A percentile compares a stretch with the other conserved stretches of the same genome.
Evolutionary conservation across 2,888 invertebrate genomes (phyloP).

Genomic region (Tenthredo notha): DNA sequence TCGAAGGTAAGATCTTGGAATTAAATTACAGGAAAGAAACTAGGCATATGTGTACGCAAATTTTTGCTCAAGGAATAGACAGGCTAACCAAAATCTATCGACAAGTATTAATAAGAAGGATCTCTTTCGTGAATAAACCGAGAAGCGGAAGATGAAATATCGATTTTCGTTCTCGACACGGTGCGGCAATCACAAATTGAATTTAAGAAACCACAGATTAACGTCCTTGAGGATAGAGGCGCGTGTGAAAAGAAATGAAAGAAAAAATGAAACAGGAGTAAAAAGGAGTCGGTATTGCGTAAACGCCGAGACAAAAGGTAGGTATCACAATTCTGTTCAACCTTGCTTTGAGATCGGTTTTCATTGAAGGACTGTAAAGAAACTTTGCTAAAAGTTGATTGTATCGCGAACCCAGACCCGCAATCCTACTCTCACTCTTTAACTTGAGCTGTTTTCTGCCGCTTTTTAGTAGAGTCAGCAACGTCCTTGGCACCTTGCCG

Average conservation of each 20-base stretch:
- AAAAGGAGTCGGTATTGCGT: constrained; percentile 12
- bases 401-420: background rate
- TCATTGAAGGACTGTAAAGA: constrained; percentile 44
- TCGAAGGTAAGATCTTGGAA: background rate
- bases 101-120: background rate
- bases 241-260: background rate
- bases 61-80: background rate
- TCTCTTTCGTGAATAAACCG: background rate
- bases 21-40: background rate
- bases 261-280: background rate
- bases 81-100: background rate
- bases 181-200: constrained; percentile 15
- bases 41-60: background rate
- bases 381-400: constrained; percentile 42
- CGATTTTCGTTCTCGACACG: background rate
- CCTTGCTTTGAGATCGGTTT: constrained; percentile 49
- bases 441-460: constrained; percentile 15
- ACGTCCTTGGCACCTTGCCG: constrained; percentile 61
- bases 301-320: constrained; percentile 23
- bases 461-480: constrained; percentile 36
- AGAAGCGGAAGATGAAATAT: background rate
- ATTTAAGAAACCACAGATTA: constrained; percentile 35
- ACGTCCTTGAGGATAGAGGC: constrained; percentile 42
- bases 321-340: constrained; percentile 38
- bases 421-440: constrained; percentile 14